These are phyloP conservation scores for Brachycybe producta DNA, from an alignment of 2,888 invertebrate species.

Conservation along the genomic window DNA sequence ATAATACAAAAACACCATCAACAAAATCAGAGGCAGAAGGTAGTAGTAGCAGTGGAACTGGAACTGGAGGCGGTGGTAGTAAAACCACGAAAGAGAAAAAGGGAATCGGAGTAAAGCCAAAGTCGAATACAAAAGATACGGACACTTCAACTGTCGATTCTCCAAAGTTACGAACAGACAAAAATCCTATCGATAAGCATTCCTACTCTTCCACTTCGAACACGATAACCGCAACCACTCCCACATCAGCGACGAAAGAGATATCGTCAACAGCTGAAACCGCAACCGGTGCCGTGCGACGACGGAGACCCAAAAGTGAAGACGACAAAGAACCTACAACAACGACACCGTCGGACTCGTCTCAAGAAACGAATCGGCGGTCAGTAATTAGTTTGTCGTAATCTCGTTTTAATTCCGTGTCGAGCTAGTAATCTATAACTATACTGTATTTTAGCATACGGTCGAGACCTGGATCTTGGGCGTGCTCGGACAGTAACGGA, in stretches of 20 bases:
- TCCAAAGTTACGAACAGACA: not conserved
- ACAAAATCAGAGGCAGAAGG: slow-evolving; percentile 1
- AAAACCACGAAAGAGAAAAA: not conserved
- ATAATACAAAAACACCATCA: not conserved
- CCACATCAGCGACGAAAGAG: not conserved
- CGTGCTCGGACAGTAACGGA: not conserved
- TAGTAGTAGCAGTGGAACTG: not conserved
- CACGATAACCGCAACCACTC: not conserved
- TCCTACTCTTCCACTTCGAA: no score
- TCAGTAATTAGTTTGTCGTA: not conserved
- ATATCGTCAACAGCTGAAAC: not conserved
- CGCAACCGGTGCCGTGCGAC: not conserved
- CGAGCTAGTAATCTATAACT: no score
- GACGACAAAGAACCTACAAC: no score
- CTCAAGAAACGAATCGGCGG: not conserved
- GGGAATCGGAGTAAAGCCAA: not conserved
- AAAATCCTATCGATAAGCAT: not conserved
- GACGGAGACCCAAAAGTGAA: slow-evolving; percentile 4
- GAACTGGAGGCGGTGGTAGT: no score
- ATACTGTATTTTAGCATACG: not conserved
- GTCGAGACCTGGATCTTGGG: slow-evolving; percentile 15
- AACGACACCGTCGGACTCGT: no score
- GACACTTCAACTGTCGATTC: not conserved
- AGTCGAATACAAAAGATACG: not conserved
- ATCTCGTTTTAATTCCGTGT: no score